Conservation (phyloP, 2,888 invertebrate species). For the Antheraea assamensis region DNA sequence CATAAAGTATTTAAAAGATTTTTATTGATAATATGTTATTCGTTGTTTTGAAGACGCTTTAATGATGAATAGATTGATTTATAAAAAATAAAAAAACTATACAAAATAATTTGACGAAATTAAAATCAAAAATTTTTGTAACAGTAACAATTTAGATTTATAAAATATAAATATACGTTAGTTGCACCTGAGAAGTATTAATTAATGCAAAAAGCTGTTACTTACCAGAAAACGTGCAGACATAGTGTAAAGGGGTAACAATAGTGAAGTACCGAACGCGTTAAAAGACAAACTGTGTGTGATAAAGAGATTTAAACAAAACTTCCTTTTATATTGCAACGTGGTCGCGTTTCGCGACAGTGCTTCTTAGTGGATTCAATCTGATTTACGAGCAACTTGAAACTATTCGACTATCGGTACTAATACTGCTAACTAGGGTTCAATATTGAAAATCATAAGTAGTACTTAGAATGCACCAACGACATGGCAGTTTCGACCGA, state of each 20-base stretch:
- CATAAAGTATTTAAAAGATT: background rate
- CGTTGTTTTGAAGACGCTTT: background rate
- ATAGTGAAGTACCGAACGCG: slow-evolving; percentile 61
- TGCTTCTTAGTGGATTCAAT: slow-evolving; percentile 62
- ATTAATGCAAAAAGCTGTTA: slow-evolving; percentile 29
- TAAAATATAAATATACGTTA: background rate
- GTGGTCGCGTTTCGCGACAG: slow-evolving; percentile 79
- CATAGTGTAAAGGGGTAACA: slow-evolving; percentile 60
- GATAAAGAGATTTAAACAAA: slow-evolving; percentile 79
- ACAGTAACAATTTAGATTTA: background rate
- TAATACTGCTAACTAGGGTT: slow-evolving; percentile 39
- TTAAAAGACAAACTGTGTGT: slow-evolving; percentile 65
- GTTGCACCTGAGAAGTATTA: background rate
- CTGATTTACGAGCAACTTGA: slow-evolving; percentile 34
- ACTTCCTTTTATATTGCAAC: slow-evolving; percentile 81
- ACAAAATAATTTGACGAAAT: no score
- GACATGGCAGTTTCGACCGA: slow-evolving; percentile 2
- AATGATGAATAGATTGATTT: background rate
- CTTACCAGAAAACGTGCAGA: slow-evolving; percentile 79
- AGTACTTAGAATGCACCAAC: background rate
- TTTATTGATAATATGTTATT: background rate
- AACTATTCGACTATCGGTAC: slow-evolving; percentile 39
- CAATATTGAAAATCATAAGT: slow-evolving; percentile 24
- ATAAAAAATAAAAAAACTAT: background rate
- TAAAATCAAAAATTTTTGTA: background rate